Evolutionary conservation across 2,888 invertebrate genomes (phyloP), one percentile per base, ranked within the genome.

Genomic region (Brenthis daphne): DNA sequence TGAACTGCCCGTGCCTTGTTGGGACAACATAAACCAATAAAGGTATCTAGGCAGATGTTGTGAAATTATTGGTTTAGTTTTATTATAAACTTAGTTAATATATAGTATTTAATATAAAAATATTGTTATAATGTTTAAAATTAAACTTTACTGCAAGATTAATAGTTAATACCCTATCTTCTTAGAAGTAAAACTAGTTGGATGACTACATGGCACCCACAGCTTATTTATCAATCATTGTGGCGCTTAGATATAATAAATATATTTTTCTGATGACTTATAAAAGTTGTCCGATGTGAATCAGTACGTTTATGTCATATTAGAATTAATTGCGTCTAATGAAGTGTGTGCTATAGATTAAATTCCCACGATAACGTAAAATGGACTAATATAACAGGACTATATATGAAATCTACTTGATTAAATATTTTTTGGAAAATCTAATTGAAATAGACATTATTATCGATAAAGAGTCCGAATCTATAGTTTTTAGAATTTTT

Each of bases 1-100:
- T 73, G 68, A 74, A 68, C 74, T 56, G 65, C 69, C 67, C 57
- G 37, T 51, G 47, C 73, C 72, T 61, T 72, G 61, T 69, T 72
- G 64, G 71, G 58, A 70, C 53, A 57, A 68, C 57, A 43, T 65
- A 58, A 57, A 51, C 50, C 29, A 68, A 55, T 68, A 57, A 50
- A 65, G 61, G 51, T 29, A 67, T 47, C 60, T 64, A 61, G 70
- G 72, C 70, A 72, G 65, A 72, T 70, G 70, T 70, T 70, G 68
- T 51, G 65, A 70, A 68, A 70, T 68, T 63, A 64, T 57, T 60
- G 53, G 60, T 60, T 57, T 69, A 58, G 37, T n/a, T 65, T 57
- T 47, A 60, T 57, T 53, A 57, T 64, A 70, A 68, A 70, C 64
- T 68, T 64, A 60, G 4, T n/a, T 33, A 13, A 48, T 11, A 60